Base-by-base conservation (phyloP, 2,888 invertebrate species). In the Rhogogaster chlorosoma region DNA sequence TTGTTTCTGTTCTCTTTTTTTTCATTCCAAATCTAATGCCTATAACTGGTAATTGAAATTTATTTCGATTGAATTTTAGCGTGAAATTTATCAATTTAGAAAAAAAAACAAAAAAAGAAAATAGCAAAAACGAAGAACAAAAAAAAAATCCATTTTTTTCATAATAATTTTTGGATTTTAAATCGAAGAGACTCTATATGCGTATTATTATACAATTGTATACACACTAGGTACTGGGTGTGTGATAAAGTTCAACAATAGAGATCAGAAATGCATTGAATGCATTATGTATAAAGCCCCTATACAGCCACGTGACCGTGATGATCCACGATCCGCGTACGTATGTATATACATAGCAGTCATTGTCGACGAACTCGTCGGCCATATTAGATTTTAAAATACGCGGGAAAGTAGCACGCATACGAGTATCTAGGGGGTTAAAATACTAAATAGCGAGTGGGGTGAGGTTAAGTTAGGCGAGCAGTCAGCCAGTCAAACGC, bases 241-340 rank as follows among this genome's bases (percentile, higher is more conserved):
- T 42, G 12, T 26, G 42, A 7, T 67, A 67, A 15, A 73, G 42
- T 64, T 42, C 32, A 53, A 83, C 64, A 85, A 85, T 67, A 67
- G 67, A 67, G 67, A 67, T 67, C 61, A 89, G 90, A 88, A 90
- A 87, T 86, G 42, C 18, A 32, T 67, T 67, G 67, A 32, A 67
- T 67, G 18, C 32, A 67, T 67, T 29, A 29, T 6, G 32, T 73
- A 73, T 18, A 84, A 87, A 87, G 88, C 93, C 93, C 93, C 91
- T 92, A 91, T 91, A 75, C 75, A 88, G 93, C 90, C 93, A 93
- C 93, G 93, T 93, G 93, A 90, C 93, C 89, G 86, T 80, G 86
- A 61, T 61, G 22, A 61, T 22, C 61, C 6, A 61, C 3, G 61
- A 45, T 45, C 45, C 12, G 3, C 45, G 45, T 45, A 45, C n/a